These are phyloP conservation scores for Prionailurus bengalensis DNA, from an alignment of 2,113 vertebrate species.

Conservation along the genomic window DNA sequence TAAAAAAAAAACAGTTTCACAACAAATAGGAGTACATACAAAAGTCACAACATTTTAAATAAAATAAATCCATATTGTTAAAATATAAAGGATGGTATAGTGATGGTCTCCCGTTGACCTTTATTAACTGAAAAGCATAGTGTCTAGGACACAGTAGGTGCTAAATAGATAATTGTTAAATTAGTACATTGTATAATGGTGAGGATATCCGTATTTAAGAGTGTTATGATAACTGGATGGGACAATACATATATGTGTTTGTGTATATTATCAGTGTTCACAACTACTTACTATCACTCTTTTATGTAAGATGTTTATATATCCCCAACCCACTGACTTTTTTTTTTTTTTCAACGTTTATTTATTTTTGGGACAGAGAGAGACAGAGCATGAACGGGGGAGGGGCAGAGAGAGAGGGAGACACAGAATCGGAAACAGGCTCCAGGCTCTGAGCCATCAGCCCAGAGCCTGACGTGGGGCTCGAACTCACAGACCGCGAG, in stretches of 20 bases:
- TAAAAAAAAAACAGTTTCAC: neutral
- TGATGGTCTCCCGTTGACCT: neutral
- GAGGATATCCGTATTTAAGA: neutral
- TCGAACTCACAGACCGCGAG: no score
- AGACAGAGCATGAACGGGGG: no score
- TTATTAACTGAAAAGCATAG: slow-evolving; percentile 1
- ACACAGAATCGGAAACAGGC: no score
- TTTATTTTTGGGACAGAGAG: no score
- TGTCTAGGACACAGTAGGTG: neutral
- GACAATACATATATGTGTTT: neutral
- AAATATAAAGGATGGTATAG: neutral
- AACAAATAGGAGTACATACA: neutral
- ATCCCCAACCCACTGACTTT: neutral
- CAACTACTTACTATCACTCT: neutral
- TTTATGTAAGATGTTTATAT: neutral
- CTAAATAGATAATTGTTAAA: neutral
- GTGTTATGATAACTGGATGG: neutral
- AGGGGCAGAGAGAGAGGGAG: no score
- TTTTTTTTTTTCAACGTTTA: no score
- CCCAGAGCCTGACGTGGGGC: no score
- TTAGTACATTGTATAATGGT: neutral
- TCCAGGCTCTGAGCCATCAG: no score
- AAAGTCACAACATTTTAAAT: neutral
- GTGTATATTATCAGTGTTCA: neutral
- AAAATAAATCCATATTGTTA: slow-evolving; percentile 13